Evolutionary conservation across 2,797 vertebrate genomes (phyloP), one percentile per base, ranked within the genome.

Genomic region (Eidolon dupreanum): DNA sequence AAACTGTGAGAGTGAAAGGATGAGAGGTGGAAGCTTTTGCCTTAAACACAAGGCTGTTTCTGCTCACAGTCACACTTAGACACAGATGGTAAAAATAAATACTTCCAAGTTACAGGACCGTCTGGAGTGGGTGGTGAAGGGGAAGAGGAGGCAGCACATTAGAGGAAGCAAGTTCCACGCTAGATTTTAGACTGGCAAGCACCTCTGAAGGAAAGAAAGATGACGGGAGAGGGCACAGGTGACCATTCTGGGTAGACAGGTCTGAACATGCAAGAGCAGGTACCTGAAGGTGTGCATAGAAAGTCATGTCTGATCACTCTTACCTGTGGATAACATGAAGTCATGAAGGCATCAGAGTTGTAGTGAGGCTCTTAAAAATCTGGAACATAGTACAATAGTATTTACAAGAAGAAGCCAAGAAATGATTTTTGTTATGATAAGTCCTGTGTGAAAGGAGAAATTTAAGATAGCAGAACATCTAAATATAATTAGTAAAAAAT

Each of bases 1-100:
- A 71, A 49, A 16, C 65, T 7, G 36, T 43, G 43, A 28, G 51
- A 20, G 49, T 10, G 1, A 59, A 70, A 61, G 49, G 33, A 57
- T 4, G 10, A 77, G 55, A 59, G 43, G 24, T 46, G 53, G 43
- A 41, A 36, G 2, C 26, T 15, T 33, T 41, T 28, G 74, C 55
- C 79, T 96, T 93, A 89, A 93, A 70, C 51, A 75, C 66, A 88
- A 51, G 79, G 55, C 92, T 96, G 90, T 31, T 57, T 90, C 71
- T 84, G 51, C 55, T 96, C 77, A 46, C 20, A 43, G 86, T 70
- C 70, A 79, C 81, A 83, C 83, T 94, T 53, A 79, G 95, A 36
- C 77, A 70, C 88, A 96, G 93, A 96, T 85, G 93, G 94, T 85
- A 93, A 88, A 95, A 93, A 90, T 92, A 95, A 96, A 95, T 89